These are phyloP conservation scores for Lanistes nyassanus DNA, from an alignment of 1,140 invertebrate species.

Conservation along the genomic window DNA sequence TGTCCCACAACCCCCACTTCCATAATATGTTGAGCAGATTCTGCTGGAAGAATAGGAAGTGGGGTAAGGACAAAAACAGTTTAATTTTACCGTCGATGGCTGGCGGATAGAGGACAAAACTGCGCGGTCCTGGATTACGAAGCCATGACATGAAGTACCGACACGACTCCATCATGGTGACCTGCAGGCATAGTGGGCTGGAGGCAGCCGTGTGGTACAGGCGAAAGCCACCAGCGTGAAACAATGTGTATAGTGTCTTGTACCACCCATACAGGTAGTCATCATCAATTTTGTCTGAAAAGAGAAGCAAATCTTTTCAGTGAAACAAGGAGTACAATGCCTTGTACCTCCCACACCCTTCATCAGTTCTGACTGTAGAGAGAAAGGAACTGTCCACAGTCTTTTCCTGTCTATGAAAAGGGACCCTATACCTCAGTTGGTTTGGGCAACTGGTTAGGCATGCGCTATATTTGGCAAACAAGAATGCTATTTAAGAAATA, in stretches of 20 bases:
- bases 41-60: not conserved
- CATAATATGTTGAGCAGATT: not conserved
- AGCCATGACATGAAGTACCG: slow-evolving; percentile 62
- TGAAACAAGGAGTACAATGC: too few species aligned
- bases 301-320: slow-evolving; percentile 5
- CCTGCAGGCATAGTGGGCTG: slow-evolving; percentile 60
- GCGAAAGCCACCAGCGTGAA: slow-evolving; percentile 53
- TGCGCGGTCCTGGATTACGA: slow-evolving; percentile 51
- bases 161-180: slow-evolving; percentile 65
- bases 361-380: too few species aligned
- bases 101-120: slow-evolving; percentile 58
- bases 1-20: not conserved
- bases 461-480: too few species aligned
- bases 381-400: too few species aligned
- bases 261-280: slow-evolving; percentile 64
- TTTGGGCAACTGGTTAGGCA: too few species aligned
- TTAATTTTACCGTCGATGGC: slow-evolving; percentile 60
- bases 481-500: too few species aligned
- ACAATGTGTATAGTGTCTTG: slow-evolving; percentile 56
- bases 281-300: slow-evolving; percentile 63
- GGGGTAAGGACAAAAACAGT: not conserved
- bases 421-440: too few species aligned
- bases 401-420: too few species aligned
- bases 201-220: slow-evolving; percentile 60
- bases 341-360: too few species aligned